Base-by-base conservation (phyloP, 2,797 vertebrate genomes). In the Myiotriccus ornatus region DNA sequence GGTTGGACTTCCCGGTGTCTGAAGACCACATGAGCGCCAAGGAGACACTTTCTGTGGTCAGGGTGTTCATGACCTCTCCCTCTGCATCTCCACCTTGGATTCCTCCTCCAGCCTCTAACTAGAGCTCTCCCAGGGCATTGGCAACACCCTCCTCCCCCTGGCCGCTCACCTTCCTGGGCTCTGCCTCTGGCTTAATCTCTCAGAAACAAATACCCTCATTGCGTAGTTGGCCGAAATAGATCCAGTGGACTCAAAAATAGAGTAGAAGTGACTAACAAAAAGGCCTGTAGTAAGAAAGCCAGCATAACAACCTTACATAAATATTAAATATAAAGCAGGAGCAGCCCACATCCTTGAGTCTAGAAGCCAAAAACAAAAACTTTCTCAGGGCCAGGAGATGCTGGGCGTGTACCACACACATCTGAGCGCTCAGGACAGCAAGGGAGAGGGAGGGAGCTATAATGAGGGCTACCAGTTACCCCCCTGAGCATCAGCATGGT, bases 1-100 rank as follows among this genome's bases (percentile, higher is more conserved):
- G 21, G 91, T 41, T 93, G 90, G 76, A 86, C 85, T 94, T 95
- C 65, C 77, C 4, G 24, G 65, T 73, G 76, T 50, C 82, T 77
- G 53, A 77, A 89, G 84, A 59, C 20, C 46, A 9, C 18, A 35
- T 0, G 3, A 88, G 79, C 2, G 37, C 70, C 77, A 73, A 87
- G 83, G 52, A 94, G 83, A 84, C 28, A 9, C 23, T 7, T 73
- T 87, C 34, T 65, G 85, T 30, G 35, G 77, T 65, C 21, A 41
- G 76, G 65, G 43, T 43, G 47, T 71, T 91, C 85, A 59, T 0
- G 0, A 59, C 55, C 79, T 89, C 86, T 84, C 80, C 70, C 67
- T 73, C 70, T 55, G n/a, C 46, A 70, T 84, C 49, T 22, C 46
- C 57, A 52, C 24, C 65, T 47, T 2, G 32, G 53, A 70, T 43